Evolutionary conservation across 2,888 invertebrate genomes (phyloP).

Genomic region (Hemaris fuciformis): DNA sequence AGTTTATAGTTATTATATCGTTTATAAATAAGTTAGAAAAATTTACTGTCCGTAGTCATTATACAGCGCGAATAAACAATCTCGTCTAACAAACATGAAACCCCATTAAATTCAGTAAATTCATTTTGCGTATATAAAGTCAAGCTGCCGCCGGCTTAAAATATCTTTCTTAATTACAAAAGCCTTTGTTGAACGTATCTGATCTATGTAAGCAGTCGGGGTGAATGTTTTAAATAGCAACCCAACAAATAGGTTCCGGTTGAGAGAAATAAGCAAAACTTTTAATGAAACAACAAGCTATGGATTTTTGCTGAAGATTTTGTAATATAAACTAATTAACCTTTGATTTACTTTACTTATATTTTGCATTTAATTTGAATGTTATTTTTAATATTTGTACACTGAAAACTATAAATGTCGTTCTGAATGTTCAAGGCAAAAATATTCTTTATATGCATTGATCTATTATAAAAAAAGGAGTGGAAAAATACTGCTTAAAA

Average conservation of each 20-base stretch:
- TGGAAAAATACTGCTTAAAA: too few relatives aligned
- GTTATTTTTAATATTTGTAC: too few relatives aligned
- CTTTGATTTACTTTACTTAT: too few relatives aligned
- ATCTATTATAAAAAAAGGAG: too few relatives aligned
- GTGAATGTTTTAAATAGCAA: conserved; percentile 79
- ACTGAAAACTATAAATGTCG: too few relatives aligned
- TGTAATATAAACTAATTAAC: neutral
- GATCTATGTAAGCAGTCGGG: conserved; percentile 80
- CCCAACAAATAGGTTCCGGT: conserved; percentile 78
- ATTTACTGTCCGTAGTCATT: neutral
- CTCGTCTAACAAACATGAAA: conserved; percentile 54
- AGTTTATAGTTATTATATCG: neutral
- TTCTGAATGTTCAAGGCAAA: too few relatives aligned
- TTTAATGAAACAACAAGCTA: conserved; percentile 56
- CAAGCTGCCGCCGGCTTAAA: conserved; percentile 80
- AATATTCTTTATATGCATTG: too few relatives aligned
- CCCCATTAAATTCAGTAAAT: conserved; percentile 75
- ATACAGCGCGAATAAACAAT: conserved; percentile 32
- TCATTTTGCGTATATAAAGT: conserved; percentile 76
- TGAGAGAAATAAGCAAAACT: conserved; percentile 71
- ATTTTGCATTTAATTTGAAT: too few relatives aligned
- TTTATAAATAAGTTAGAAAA: conserved; percentile 3
- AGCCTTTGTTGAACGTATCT: conserved; percentile 82
- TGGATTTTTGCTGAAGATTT: neutral
- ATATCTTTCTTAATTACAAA: conserved; percentile 82